Conservation (phyloP, 2,888 invertebrate species). For the Octonoba sinensis region DNA sequence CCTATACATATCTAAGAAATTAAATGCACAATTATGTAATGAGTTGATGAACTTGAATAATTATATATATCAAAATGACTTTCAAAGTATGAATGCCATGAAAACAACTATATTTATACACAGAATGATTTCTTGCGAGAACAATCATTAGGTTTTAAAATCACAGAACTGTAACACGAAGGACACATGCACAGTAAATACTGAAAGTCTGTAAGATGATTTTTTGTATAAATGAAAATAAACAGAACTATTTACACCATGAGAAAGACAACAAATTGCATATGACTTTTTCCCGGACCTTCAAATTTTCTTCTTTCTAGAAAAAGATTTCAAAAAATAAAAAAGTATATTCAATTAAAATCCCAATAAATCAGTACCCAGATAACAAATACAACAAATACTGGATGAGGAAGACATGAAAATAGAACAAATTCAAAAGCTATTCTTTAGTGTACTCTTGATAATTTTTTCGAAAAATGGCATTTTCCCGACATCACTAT, state of each 20-base stretch:
- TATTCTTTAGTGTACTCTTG: no score
- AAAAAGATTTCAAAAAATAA: constrained; percentile 7
- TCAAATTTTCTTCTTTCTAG: constrained; percentile 11
- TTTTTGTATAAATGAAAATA: constrained; percentile 38
- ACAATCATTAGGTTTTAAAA: constrained; percentile 35
- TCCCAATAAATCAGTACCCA: no score
- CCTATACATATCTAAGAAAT: neutral
- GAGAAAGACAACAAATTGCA: constrained; percentile 32
- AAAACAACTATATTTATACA: constrained; percentile 27
- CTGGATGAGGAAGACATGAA: no score
- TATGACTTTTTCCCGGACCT: constrained; percentile 24
- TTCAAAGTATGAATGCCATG: constrained; percentile 37
- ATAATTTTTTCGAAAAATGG: no score
- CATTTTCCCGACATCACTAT: no score
- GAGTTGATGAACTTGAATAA: no score
- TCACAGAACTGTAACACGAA: constrained; percentile 59
- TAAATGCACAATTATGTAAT: no score
- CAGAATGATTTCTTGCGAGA: constrained; percentile 8
- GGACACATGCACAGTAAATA: constrained; percentile 51
- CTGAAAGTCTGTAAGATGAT: constrained; percentile 41
- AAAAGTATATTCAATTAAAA: neutral
- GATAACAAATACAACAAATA: no score
- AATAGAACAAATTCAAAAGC: no score
- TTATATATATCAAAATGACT: constrained; percentile 51
- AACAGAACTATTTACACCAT: constrained; percentile 50